Evolutionary conservation across 2,888 invertebrate genomes (phyloP).

Genomic region (Stictocephala bisonia): DNA sequence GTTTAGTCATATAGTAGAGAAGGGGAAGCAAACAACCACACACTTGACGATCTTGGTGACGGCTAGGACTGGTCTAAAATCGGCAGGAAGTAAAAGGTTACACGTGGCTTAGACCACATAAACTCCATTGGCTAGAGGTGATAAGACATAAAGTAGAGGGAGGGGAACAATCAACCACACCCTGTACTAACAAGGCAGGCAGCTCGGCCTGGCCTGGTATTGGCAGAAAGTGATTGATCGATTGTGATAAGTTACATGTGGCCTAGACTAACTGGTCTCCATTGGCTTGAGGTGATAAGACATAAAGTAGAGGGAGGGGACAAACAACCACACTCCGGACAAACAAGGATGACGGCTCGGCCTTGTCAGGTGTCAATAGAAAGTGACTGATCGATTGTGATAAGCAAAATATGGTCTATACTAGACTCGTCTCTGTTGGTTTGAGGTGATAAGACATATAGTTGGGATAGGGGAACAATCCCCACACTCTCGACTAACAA

Average conservation of each 20-base stretch:
- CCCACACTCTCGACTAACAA: constrained; percentile 27
- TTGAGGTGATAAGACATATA: constrained; percentile 19
- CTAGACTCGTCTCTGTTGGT: too few relatives aligned
- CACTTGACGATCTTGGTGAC: constrained; percentile 15
- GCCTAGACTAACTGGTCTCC: too few relatives aligned
- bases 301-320: constrained; percentile 1
- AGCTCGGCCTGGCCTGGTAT: too few relatives aligned
- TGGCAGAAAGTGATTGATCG: constrained; percentile 23
- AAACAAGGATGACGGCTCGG: constrained; percentile 23
- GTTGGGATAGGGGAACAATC: constrained; percentile 3
- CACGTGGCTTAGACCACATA: too few relatives aligned
- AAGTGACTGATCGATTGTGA: too few relatives aligned
- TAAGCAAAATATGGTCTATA: too few relatives aligned
- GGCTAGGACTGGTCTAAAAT: too few relatives aligned
- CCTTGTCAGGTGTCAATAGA: too few relatives aligned
- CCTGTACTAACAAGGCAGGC: constrained; percentile 22
- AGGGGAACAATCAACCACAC: constrained; percentile 12
- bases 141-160: constrained; percentile 19
- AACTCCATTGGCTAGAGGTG: constrained; percentile 26
- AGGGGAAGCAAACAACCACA: constrained; percentile 17
- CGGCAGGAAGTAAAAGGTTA: too few relatives aligned
- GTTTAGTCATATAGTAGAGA: constrained; percentile 12
- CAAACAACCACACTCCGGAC: constrained; percentile 24
- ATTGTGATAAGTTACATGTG: too few relatives aligned
- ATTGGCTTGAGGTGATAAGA: constrained; percentile 29